phyloP scores from a whole-genome alignment of 2,113 vertebrate species.

The Vireo altiloquus region DNA sequence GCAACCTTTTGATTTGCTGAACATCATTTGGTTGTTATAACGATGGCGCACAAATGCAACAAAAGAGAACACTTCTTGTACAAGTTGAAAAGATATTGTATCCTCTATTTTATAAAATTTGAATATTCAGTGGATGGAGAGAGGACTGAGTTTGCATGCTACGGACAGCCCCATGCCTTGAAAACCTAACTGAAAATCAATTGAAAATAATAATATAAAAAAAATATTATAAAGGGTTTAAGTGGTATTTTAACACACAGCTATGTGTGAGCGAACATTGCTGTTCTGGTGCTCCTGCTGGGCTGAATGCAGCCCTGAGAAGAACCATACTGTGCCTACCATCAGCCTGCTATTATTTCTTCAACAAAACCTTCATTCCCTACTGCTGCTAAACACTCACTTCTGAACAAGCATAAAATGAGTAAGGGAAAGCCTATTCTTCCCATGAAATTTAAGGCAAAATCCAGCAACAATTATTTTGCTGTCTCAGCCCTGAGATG shows the following conservation, averaged over 20 bases:
- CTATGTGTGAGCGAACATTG: not conserved
- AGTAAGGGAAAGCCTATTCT: not conserved
- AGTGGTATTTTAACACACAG: not conserved
- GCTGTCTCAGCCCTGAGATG: not conserved
- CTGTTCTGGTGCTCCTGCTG: not conserved
- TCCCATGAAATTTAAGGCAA: not conserved
- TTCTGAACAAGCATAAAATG: not conserved
- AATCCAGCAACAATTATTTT: not conserved
- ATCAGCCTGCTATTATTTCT: constrained; percentile 29
- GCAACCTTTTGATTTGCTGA: not conserved
- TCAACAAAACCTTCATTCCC: constrained; percentile 16
- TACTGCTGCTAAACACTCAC: not conserved
- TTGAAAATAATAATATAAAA: not conserved
- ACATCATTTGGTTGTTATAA: not conserved
- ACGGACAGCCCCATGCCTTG: not conserved
- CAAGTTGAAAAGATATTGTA: not conserved
- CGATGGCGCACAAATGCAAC: not conserved
- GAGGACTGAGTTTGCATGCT: not conserved
- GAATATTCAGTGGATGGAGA: not conserved
- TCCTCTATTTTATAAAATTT: not conserved
- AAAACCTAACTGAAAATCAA: not conserved
- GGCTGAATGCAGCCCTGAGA: not conserved
- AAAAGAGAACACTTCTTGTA: not conserved
- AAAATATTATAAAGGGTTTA: not conserved
- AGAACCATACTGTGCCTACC: not conserved